These are phyloP conservation scores for Urosaurus nigricauda DNA, from an alignment of 2,797 vertebrate genomes.

Conservation along the genomic window DNA sequence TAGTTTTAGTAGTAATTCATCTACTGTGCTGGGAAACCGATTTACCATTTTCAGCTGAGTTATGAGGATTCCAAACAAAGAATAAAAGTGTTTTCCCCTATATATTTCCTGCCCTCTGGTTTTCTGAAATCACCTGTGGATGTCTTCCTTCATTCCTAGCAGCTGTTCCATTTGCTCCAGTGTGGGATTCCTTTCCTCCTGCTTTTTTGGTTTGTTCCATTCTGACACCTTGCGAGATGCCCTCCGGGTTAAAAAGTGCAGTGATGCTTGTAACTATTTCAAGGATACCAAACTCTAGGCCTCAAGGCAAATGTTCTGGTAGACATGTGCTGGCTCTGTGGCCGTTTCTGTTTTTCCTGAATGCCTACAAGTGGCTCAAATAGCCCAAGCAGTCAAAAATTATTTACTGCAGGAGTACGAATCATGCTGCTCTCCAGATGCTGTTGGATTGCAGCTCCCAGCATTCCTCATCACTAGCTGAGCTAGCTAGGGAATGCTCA, in stretches of 20 bases:
- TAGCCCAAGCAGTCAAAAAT: too few species aligned
- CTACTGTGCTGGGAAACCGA: neutral
- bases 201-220: rapidly evolving
- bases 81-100: neutral
- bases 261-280: neutral
- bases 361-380: neutral
- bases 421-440: neutral
- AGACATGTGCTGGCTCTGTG: neutral
- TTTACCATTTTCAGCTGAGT: neutral
- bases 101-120: neutral
- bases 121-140: neutral
- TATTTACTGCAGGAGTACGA: neutral
- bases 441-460: neutral
- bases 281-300: neutral
- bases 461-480: too few species aligned
- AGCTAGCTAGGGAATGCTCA: too few species aligned
- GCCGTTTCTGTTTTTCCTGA: neutral
- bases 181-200: neutral
- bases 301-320: neutral
- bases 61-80: neutral
- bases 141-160: neutral
- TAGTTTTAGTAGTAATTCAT: neutral
- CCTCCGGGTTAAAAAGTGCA: neutral
- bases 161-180: neutral
- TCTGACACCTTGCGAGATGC: neutral